Evolutionary conservation across 2,888 invertebrate species (phyloP).

Genomic region (Caenorhabditis parvicauda): DNA sequence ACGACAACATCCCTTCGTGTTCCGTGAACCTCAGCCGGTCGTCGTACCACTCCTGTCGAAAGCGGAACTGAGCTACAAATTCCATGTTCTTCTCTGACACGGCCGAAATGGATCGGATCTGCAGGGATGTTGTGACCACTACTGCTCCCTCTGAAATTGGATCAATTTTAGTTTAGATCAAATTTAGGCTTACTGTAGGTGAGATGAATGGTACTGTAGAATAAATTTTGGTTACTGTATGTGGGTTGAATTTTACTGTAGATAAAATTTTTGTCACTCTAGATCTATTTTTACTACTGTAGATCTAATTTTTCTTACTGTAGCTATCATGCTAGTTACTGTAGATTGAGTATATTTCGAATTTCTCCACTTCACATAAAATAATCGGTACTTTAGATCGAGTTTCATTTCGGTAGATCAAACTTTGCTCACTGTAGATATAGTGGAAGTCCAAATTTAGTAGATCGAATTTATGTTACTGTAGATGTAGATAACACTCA

Average conservation of each 20-base stretch:
- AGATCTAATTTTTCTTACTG: no score
- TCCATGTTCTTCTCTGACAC: slow-evolving; percentile 61
- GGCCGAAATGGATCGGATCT: slow-evolving; percentile 57
- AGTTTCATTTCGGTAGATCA: no score
- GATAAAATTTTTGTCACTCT: background rate
- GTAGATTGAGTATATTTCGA: no score
- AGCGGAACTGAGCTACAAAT: slow-evolving; percentile 61
- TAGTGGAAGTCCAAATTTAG: no score
- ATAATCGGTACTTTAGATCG: no score
- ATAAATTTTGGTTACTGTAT: slow-evolving; percentile 1
- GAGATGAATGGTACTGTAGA: no score
- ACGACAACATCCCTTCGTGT: slow-evolving; percentile 30
- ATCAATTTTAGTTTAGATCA: background rate
- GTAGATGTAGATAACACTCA: slow-evolving; percentile 8
- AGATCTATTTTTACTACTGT: background rate
- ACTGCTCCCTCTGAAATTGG: slow-evolving; percentile 56
- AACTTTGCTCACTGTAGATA: no score
- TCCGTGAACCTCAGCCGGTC: slow-evolving; percentile 55
- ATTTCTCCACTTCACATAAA: no score
- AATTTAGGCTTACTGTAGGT: no score
- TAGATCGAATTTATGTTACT: slow-evolving; percentile 5
- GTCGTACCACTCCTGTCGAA: slow-evolving; percentile 62
- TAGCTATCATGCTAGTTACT: no score
- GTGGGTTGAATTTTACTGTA: background rate
- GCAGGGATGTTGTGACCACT: slow-evolving; percentile 48